These are phyloP conservation scores for Spialia ferax DNA, from an alignment of 2,888 invertebrate genomes.

Conservation along the genomic window DNA sequence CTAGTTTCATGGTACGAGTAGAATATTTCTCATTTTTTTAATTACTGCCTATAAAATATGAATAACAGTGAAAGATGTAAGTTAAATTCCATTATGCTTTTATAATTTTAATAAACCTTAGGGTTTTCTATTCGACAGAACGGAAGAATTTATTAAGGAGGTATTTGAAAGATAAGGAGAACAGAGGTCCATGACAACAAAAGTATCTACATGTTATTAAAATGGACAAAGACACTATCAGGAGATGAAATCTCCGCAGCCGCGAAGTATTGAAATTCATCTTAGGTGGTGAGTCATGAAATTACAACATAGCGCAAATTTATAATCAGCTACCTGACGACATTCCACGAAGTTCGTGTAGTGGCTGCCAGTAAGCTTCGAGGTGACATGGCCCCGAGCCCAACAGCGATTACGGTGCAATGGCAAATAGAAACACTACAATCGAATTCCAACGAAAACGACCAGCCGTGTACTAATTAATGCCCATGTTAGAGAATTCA, in stretches of 20 bases:
- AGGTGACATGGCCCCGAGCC: conserved; percentile 48
- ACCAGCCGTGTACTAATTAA: conserved; percentile 43
- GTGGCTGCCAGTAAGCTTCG: conserved; percentile 64
- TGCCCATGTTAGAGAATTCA: conserved; percentile 37
- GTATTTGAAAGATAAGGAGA: not conserved
- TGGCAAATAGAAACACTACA: conserved; percentile 45
- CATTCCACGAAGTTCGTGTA: conserved; percentile 70
- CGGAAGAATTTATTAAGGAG: conserved; percentile 26
- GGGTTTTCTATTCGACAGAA: conserved; percentile 23
- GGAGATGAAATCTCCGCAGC: not conserved
- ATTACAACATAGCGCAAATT: conserved; percentile 75
- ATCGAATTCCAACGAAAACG: conserved; percentile 50
- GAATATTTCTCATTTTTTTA: too few relatives aligned
- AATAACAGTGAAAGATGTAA: too few relatives aligned
- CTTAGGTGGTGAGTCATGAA: conserved; percentile 69
- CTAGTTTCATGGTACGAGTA: too few relatives aligned
- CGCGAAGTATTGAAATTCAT: conserved; percentile 52
- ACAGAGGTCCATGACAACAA: not conserved
- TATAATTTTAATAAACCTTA: conserved; percentile 29
- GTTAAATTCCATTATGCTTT: conserved; percentile 6
- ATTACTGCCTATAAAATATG: too few relatives aligned
- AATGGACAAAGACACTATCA: not conserved
- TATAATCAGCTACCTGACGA: conserved; percentile 74
- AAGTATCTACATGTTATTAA: not conserved
- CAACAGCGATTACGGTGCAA: conserved; percentile 46